These are phyloP conservation scores for Ophion ellenae DNA, from an alignment of 2,888 invertebrate species.

Conservation along the genomic window DNA sequence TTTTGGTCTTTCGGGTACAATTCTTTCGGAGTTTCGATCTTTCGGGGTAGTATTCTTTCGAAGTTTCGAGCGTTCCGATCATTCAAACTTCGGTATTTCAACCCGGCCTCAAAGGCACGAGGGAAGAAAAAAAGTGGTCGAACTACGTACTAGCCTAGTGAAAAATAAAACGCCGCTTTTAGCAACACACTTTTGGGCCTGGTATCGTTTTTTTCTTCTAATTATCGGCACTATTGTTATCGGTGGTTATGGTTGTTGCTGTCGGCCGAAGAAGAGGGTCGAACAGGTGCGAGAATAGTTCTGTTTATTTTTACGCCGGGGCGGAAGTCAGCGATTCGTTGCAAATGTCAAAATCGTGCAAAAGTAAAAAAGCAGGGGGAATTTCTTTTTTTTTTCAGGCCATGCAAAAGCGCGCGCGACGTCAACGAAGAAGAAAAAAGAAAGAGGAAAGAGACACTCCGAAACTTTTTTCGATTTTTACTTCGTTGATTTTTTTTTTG, in stretches of 20 bases:
- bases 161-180: background rate
- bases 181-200: background rate
- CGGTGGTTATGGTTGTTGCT: background rate
- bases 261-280: background rate
- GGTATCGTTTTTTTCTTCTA: background rate
- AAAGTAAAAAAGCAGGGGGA: too few relatives aligned
- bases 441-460: conserved; percentile 66
- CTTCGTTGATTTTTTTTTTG: conserved; percentile 1
- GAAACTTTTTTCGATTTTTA: conserved; percentile 32
- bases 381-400: background rate
- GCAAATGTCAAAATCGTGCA: too few relatives aligned
- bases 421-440: conserved; percentile 69
- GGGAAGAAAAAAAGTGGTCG: too few relatives aligned
- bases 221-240: background rate
- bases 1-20: too few relatives aligned
- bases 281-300: background rate
- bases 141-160: background rate
- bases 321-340: too few relatives aligned
- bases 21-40: too few relatives aligned
- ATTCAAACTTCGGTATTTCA: too few relatives aligned
- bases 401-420: conserved; percentile 73
- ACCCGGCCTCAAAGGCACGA: too few relatives aligned
- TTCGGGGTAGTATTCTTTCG: too few relatives aligned
- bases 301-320: background rate
- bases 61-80: too few relatives aligned